A percentile compares a stretch with the other conserved stretches of the same genome.
These are phyloP conservation scores for Drosophila baimaii DNA, from an alignment of 1,140 invertebrate genomes.

Conservation along the genomic window DNA sequence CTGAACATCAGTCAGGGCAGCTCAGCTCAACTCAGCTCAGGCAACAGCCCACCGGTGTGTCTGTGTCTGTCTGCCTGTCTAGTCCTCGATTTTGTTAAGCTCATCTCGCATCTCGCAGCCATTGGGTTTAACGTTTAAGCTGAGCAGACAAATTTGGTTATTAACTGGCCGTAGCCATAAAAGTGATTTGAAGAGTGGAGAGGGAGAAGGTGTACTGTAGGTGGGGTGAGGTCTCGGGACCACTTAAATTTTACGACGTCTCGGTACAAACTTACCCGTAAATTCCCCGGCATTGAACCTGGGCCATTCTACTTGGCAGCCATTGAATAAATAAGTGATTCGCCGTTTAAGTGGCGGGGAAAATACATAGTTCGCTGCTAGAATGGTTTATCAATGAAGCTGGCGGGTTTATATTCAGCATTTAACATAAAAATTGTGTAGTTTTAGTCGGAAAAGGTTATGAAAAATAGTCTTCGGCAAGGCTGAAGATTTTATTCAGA, in stretches of 20 bases:
- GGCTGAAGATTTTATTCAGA: not conserved
- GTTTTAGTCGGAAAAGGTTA: not conserved
- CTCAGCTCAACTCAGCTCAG: not conserved
- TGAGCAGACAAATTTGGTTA: slow-evolving; percentile 77
- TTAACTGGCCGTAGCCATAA: slow-evolving; percentile 64
- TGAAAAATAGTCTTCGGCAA: not conserved
- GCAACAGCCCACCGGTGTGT: not conserved
- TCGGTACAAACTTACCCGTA: slow-evolving; percentile 58
- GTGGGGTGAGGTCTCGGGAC: slow-evolving; percentile 6
- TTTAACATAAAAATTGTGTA: too few relatives aligned
- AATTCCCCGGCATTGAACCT: slow-evolving; percentile 48
- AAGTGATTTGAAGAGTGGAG: slow-evolving; percentile 19
- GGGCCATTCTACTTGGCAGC: not conserved
- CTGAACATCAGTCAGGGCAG: slow-evolving; percentile 28
- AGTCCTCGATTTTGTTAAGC: slow-evolving; percentile 20
- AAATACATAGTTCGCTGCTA: slow-evolving; percentile 12
- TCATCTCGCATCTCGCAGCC: slow-evolving; percentile 24
- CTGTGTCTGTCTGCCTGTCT: too few relatives aligned
- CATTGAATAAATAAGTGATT: slow-evolving; percentile 48
- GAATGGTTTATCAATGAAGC: slow-evolving; percentile 9
- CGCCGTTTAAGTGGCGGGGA: slow-evolving; percentile 1
- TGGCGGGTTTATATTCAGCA: not conserved
- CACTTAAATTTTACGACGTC: slow-evolving; percentile 68
- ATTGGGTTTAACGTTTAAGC: slow-evolving; percentile 40
- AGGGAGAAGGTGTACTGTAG: too few relatives aligned